Evolutionary conservation across 2,888 invertebrate species (phyloP).

Genomic region (Isotomurus palustris): DNA sequence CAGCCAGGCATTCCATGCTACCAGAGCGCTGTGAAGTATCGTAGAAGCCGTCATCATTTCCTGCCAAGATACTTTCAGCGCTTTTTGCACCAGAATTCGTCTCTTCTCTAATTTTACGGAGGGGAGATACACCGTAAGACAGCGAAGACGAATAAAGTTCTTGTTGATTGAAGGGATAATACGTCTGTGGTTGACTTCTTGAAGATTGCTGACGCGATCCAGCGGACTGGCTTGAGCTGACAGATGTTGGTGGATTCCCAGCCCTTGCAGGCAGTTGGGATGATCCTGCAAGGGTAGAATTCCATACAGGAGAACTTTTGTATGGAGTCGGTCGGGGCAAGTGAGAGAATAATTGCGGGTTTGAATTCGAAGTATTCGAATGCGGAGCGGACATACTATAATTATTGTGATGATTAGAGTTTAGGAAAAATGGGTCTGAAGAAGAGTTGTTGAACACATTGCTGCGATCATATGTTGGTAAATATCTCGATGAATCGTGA

Average conservation of each 20-base stretch:
- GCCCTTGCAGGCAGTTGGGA: not conserved
- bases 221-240: constrained; percentile 36
- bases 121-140: constrained; percentile 14
- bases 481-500: constrained; percentile 14
- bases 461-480: constrained; percentile 20
- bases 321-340: constrained; percentile 47
- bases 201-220: too few species aligned
- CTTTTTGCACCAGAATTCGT: constrained; percentile 43
- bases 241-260: constrained; percentile 52
- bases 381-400: constrained; percentile 33
- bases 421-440: constrained; percentile 15
- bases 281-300: not conserved
- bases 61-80: constrained; percentile 41
- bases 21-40: constrained; percentile 38
- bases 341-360: constrained; percentile 44
- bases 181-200: constrained; percentile 38
- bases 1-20: constrained; percentile 43
- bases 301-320: constrained; percentile 42
- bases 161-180: constrained; percentile 47
- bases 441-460: constrained; percentile 17
- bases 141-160: constrained; percentile 20
- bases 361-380: constrained; percentile 11
- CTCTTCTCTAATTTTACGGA: constrained; percentile 41
- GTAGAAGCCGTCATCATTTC: constrained; percentile 6
- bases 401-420: constrained; percentile 2